Percentiles rank a stretch among this genome's conserved stretches.
Conservation (phyloP, 2,797 vertebrate genomes). For the Hydrocynus forskahlii region DNA sequence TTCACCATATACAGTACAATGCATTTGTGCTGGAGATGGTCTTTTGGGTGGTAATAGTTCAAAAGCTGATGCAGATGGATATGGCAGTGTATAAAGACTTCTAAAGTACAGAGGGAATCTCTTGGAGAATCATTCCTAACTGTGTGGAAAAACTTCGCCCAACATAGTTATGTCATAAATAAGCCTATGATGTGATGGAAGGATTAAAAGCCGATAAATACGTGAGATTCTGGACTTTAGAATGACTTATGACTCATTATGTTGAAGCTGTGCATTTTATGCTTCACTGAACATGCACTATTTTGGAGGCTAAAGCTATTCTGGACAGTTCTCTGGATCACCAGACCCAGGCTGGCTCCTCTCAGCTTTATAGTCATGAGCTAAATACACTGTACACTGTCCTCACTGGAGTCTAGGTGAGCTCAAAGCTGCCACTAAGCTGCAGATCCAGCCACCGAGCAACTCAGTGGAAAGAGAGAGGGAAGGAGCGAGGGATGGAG, state of each 20-base stretch:
- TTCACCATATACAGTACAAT: neutral
- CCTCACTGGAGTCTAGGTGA: constrained; percentile 24
- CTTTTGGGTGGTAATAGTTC: neutral
- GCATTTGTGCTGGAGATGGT: neutral
- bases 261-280: constrained; percentile 31
- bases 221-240: neutral
- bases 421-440: constrained; percentile 10
- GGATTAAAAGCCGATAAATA: constrained; percentile 14
- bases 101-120: no score
- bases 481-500: constrained; percentile 1
- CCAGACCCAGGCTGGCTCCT: constrained; percentile 26
- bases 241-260: constrained; percentile 22
- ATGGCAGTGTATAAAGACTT: neutral
- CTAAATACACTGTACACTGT: constrained; percentile 40
- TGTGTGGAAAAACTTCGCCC: neutral
- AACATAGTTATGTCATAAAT: constrained; percentile 5
- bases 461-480: neutral
- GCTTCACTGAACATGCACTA: constrained; percentile 25
- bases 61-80: neutral
- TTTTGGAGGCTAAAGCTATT: constrained; percentile 46
- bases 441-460: neutral
- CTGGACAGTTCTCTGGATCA: constrained; percentile 38
- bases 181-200: constrained; percentile 10
- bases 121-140: constrained; percentile 3
- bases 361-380: constrained; percentile 17